Evolutionary conservation across 2,113 vertebrate genomes (phyloP).

Genomic region (Poicephalus meyeri): DNA sequence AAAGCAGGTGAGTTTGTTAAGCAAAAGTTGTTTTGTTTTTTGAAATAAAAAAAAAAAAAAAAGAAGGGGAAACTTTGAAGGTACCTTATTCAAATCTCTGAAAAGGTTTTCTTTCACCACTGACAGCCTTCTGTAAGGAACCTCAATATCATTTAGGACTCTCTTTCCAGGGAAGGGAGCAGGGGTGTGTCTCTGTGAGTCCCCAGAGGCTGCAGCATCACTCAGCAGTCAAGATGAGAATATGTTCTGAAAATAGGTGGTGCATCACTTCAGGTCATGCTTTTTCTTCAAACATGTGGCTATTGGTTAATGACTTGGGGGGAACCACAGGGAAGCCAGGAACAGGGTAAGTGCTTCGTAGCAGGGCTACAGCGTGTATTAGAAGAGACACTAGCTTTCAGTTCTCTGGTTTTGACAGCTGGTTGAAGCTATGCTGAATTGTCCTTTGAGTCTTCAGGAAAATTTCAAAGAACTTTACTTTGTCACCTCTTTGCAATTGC

Average conservation of each 20-base stretch:
- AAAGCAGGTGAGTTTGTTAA: not conserved
- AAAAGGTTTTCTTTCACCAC: not conserved
- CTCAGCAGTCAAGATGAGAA: not conserved
- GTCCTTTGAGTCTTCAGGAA: not conserved
- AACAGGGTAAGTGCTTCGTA: not conserved
- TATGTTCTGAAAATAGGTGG: not conserved
- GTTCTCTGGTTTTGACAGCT: not conserved
- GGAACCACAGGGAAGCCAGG: not conserved
- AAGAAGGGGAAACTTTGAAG: not conserved
- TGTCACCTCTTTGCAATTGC: not conserved
- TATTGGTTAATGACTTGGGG: not conserved
- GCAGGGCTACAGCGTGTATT: not conserved
- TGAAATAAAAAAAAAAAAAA: not conserved
- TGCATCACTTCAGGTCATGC: not conserved
- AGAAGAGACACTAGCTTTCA: not conserved
- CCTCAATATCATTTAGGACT: not conserved
- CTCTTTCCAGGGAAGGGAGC: rapidly evolving
- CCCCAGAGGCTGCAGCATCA: not conserved
- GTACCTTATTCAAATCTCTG: not conserved
- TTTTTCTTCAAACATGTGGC: not conserved
- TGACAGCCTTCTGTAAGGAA: not conserved
- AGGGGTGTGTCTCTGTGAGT: not conserved
- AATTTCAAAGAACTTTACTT: not conserved
- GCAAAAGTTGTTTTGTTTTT: not conserved
- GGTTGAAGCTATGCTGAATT: not conserved